phyloP scores from a whole-genome alignment of 2,888 invertebrate genomes.

The Amphipoea lucens region DNA sequence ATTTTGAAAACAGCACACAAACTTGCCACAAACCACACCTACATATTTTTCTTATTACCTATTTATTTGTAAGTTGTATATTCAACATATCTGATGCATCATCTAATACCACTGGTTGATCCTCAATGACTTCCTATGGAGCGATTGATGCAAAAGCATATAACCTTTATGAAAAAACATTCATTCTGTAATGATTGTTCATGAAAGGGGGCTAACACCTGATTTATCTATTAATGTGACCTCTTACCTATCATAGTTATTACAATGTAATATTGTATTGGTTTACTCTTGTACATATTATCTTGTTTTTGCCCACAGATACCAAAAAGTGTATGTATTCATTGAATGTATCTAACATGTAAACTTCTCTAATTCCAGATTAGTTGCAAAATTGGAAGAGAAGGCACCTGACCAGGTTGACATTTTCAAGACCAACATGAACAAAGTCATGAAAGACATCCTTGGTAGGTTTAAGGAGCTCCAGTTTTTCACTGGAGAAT shows the following conservation, averaged over 20 bases:
- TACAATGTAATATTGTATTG: not conserved
- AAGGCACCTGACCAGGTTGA: conserved; percentile 95
- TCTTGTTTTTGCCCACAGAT: not conserved
- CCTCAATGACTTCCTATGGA: conserved; percentile 79
- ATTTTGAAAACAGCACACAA: not conserved
- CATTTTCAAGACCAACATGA: conserved; percentile 97
- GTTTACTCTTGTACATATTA: not conserved
- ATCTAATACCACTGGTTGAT: conserved; percentile 83
- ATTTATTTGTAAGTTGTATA: too few species aligned
- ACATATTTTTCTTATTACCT: too few species aligned
- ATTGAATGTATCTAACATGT: conserved; percentile 10
- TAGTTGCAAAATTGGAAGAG: conserved; percentile 95
- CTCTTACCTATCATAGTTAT: not conserved
- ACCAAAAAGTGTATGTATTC: not conserved
- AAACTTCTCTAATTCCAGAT: conserved; percentile 89
- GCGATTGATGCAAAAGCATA: conserved; percentile 85
- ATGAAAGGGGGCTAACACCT: conserved; percentile 85
- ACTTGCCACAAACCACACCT: not conserved
- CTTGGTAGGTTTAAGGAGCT: conserved; percentile 97
- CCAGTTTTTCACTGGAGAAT: conserved; percentile 97
- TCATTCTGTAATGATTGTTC: conserved; percentile 85
- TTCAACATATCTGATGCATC: conserved; percentile 73
- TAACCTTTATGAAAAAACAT: conserved; percentile 86
- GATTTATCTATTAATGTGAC: not conserved
- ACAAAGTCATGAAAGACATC: conserved; percentile 97